Percentiles rank a stretch among this genome's conserved stretches.
These are phyloP conservation scores for Xanthia togata DNA, from an alignment of 2,888 invertebrate genomes.

Conservation along the genomic window DNA sequence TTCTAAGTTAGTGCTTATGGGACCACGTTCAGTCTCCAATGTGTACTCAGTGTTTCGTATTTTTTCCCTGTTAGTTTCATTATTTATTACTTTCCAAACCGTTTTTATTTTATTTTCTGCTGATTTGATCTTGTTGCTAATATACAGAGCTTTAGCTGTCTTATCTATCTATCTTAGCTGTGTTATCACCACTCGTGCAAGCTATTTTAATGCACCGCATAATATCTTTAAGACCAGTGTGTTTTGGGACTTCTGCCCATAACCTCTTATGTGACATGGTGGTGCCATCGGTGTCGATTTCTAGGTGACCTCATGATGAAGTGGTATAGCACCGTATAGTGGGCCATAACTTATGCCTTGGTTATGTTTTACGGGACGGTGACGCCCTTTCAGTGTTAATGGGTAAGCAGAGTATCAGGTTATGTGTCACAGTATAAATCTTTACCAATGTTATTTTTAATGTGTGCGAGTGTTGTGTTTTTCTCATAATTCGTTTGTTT, in stretches of 20 bases:
- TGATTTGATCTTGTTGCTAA: no score
- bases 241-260: slow-evolving; percentile 15
- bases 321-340: slow-evolving; percentile 36
- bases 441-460: slow-evolving; percentile 1
- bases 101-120: no score
- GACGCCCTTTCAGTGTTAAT: slow-evolving; percentile 49
- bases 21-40: no score
- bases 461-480: background rate
- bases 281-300: slow-evolving; percentile 41
- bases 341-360: slow-evolving; percentile 26
- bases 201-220: no score
- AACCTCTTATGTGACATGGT: background rate
- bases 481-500: background rate
- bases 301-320: slow-evolving; percentile 55
- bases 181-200: background rate
- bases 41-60: no score
- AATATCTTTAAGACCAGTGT: background rate
- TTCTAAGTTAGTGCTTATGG: no score
- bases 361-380: slow-evolving; percentile 8
- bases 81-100: no score
- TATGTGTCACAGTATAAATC: background rate
- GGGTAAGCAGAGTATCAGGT: slow-evolving; percentile 27
- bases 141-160: no score
- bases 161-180: no score
- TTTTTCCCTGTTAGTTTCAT: no score